These are phyloP conservation scores for Gracilinanus agilis DNA, from an alignment of 2,113 vertebrate species.

Conservation along the genomic window DNA sequence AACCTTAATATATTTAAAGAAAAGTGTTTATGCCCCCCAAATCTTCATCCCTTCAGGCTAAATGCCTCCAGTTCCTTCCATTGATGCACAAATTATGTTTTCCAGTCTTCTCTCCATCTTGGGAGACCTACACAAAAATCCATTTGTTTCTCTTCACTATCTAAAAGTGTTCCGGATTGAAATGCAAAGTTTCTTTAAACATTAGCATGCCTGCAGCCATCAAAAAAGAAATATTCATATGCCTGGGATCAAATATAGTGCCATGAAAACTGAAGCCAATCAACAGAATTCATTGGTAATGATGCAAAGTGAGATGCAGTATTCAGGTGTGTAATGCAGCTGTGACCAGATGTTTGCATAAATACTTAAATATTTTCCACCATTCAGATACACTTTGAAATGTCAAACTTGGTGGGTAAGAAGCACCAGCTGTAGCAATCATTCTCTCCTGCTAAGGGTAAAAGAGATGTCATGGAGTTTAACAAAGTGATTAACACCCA, in stretches of 20 bases:
- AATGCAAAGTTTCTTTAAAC: conserved; percentile 22
- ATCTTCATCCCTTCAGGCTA: background rate
- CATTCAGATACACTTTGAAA: conserved; percentile 23
- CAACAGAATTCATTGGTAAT: background rate
- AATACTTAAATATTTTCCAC: background rate
- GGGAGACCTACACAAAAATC: background rate
- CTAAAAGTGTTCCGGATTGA: conserved; percentile 7
- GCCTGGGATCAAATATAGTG: background rate
- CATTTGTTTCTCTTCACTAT: background rate
- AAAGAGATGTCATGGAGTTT: background rate
- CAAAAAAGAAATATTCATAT: background rate
- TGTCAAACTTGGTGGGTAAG: conserved; percentile 15
- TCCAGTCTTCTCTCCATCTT: background rate
- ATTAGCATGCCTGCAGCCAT: conserved; percentile 22
- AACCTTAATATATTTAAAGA: background rate
- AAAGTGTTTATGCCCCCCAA: background rate
- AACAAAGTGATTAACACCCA: background rate
- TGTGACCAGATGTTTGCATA: conserved; percentile 20
- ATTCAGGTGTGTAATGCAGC: background rate
- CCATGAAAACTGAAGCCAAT: background rate
- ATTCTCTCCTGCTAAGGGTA: conserved; percentile 45
- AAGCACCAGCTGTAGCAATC: background rate
- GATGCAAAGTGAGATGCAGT: conserved; percentile 14
- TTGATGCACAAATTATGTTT: background rate
- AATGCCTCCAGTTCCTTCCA: background rate